These are phyloP conservation scores for Cydia splendana DNA, from an alignment of 1,140 invertebrate species.

Conservation along the genomic window DNA sequence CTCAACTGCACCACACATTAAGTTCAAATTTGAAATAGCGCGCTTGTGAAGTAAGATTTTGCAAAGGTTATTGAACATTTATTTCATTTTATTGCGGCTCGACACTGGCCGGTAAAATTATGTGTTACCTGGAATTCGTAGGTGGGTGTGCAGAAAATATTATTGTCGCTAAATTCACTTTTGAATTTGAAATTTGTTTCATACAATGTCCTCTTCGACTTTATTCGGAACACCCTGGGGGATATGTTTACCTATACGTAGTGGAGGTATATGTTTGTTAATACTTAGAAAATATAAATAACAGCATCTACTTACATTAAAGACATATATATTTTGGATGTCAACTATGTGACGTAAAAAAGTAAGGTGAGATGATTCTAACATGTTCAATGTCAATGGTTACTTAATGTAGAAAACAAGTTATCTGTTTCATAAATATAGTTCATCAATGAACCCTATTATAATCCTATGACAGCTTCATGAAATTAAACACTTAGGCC, in stretches of 20 bases:
- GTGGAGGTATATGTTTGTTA: neutral
- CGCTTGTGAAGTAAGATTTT: neutral
- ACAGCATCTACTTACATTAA: too few relatives aligned
- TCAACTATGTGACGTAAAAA: too few relatives aligned
- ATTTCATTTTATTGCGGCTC: constrained; percentile 44
- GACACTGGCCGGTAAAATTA: constrained; percentile 37
- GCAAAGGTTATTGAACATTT: constrained; percentile 23
- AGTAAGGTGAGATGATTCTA: too few relatives aligned
- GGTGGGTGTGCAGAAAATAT: constrained; percentile 38
- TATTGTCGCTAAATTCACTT: constrained; percentile 14
- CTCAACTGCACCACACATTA: neutral
- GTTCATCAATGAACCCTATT: too few relatives aligned
- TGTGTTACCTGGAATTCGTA: constrained; percentile 37
- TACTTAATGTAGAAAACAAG: too few relatives aligned
- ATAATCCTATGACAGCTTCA: too few relatives aligned
- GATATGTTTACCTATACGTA: neutral
- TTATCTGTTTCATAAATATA: too few relatives aligned
- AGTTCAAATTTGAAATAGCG: neutral
- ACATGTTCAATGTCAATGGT: too few relatives aligned
- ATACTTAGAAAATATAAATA: too few relatives aligned
- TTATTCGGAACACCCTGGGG: neutral
- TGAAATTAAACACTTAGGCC: too few relatives aligned
- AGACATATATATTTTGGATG: too few relatives aligned
- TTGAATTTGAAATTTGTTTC: constrained; percentile 1
- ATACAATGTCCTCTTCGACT: neutral